Base-by-base conservation (phyloP, 2,888 invertebrate species). In the Graphium colonna region DNA sequence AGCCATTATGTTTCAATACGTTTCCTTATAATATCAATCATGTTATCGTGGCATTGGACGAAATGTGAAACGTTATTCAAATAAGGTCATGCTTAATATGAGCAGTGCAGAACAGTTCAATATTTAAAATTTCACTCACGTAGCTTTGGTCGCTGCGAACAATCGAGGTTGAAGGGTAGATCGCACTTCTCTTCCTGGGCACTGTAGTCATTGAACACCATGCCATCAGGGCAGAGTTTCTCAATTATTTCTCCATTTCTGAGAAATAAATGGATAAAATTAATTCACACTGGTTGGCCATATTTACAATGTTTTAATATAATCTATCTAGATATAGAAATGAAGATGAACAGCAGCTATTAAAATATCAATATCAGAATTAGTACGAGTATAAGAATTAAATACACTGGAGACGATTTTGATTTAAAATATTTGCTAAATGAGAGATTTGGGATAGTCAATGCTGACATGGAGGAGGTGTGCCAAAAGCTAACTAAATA, bases 161-260 rank as follows among this genome's bases (percentile, higher is more conserved):
- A 97, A 77, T 97, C 96, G 56, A 97, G 93, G 69, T 96, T 96
- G 79, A 95, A 95, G 0, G 96, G 96, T 60, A 96, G 83, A 77
- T 96, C 96, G 67, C 96, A 97, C 73, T 96, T 96, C 78, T 96
- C 97, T 53, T 95, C 93, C 55, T 92, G 92, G 1, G 93, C 90
- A 63, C 94, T 94, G 81, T 93, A 96, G 81, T 96, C 97, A 66
- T 97, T 96, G 89, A 97, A 97, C 47, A 97, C 96, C 91, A 96
- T 93, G 16, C 97, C 97, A 73, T 97, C 97, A 0, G 96, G 95
- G 62, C 97, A 97, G 1, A 96, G 89, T 73, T 94, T 95, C 70
- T 95, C 95, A 1, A 92, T 94, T 51, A 93, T 92, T 63, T 90
- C 91, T 17, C 95, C 95, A 56, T 94, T 93, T 51, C 92, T 92